Percentiles rank a stretch among this genome's conserved stretches.
phyloP scores from a whole-genome alignment of 2,797 vertebrate genomes.

The Aselliscus stoliczkanus region DNA sequence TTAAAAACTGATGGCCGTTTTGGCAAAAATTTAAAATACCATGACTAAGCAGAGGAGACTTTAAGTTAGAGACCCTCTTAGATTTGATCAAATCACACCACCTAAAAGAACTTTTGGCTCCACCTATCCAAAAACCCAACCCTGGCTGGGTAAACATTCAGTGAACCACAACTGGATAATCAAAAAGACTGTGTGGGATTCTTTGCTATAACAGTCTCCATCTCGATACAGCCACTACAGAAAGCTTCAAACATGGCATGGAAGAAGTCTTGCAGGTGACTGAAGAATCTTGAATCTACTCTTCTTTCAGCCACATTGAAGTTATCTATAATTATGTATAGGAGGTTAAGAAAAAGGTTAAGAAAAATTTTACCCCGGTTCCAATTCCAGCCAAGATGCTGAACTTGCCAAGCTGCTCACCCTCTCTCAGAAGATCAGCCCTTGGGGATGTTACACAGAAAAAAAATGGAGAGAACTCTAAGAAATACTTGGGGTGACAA shows the following conservation, averaged over 20 bases:
- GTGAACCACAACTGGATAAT: not conserved
- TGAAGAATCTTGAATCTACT: not conserved
- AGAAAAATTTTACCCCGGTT: not conserved
- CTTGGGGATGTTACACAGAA: not conserved
- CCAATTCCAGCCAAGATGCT: not conserved
- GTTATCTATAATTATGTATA: not conserved
- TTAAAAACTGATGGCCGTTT: not conserved
- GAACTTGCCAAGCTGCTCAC: not conserved
- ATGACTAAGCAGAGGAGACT: not conserved
- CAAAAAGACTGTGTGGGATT: not conserved
- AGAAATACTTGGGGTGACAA: not conserved
- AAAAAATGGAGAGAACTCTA: not conserved
- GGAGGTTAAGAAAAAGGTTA: not conserved
- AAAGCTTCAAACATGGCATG: not conserved
- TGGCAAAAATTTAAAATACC: slow-evolving; percentile 3
- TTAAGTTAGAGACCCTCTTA: not conserved
- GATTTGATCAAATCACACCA: not conserved
- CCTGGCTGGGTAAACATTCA: not conserved
- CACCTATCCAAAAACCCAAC: not conserved
- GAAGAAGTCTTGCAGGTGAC: not conserved
- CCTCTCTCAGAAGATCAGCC: not conserved
- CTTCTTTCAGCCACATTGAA: not conserved
- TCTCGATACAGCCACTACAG: not conserved
- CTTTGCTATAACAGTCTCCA: not conserved
- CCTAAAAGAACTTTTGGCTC: not conserved